Base-by-base conservation (phyloP, 2,797 vertebrate genomes). In the Microchirus variegatus region DNA sequence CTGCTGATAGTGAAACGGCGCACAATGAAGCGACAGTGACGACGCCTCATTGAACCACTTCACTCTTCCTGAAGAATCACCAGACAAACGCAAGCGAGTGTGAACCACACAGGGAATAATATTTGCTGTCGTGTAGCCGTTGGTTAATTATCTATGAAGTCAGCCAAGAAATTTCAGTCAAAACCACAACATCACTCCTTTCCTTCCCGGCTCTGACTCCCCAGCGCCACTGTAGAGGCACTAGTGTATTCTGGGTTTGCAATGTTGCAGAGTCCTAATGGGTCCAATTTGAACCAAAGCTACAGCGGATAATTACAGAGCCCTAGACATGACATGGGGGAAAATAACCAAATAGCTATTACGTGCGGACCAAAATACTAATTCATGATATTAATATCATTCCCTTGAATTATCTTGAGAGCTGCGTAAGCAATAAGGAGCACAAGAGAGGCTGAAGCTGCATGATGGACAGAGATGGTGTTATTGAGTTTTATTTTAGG, bases 31-130 rank as follows among this genome's bases (percentile, higher is more conserved):
- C 48, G 70, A 79, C 56, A 42, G 48, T 6, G n/a, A 44, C 19
- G 55, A 69, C 1, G 38, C 46, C 67, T 75, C 58, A 70, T 61
- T 78, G 73, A 77, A 71, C 53, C 37, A 46, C 41, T 69, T 65
- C 58, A 62, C 16, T 59, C 42, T 51, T 61, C 22, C 14, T 26
- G 19, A 18, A 38, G 10, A 75, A 62, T 36, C 16, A 65, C 57
- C 52, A 65, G 61, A 73, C 40, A 59, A 43, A 75, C 41, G 38
- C 38, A 48, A 53, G 54, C 54, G n/a, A 42, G 45, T 63, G 53
- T 61, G 63, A 81, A 67, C 42, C 14, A 6, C 19, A 22, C 3
- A 15, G 51, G 49, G 57, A 72, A 46, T 19, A 57, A 42, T 40
- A 18, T 35, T 14, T 13, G 15, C 31, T n/a, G n/a, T 9, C 18